Conservation (phyloP, 2,113 vertebrate species). For the Microtus richardsoni region DNA sequence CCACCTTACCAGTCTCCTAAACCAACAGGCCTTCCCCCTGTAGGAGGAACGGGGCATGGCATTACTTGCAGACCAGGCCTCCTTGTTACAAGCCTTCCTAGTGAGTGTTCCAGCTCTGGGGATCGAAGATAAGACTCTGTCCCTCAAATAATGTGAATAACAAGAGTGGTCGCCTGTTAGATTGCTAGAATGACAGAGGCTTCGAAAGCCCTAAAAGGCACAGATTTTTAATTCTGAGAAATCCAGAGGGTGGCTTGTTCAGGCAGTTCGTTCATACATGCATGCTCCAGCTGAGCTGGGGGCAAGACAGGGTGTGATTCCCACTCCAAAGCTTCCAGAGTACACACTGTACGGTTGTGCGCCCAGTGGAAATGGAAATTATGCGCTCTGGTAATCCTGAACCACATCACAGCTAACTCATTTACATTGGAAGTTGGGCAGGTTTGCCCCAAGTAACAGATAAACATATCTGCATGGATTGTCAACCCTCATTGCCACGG, state of each 20-base stretch:
- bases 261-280: not conserved
- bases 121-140: not conserved
- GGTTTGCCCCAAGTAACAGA: conserved; percentile 52
- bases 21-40: not conserved
- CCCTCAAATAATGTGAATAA: conserved; percentile 47
- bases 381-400: not conserved
- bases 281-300: accelerated
- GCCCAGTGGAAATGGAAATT: conserved; percentile 2
- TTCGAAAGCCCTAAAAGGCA: not conserved
- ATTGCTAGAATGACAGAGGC: not conserved
- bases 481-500: not conserved
- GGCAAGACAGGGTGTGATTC: not conserved
- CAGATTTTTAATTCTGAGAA: conserved; percentile 56
- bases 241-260: not conserved
- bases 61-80: not conserved
- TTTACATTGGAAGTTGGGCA: conserved; percentile 33
- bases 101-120: conserved; percentile 15
- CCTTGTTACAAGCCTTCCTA: not conserved
- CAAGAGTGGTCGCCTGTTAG: conserved; percentile 49
- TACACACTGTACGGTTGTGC: accelerated
- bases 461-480: conserved; percentile 22
- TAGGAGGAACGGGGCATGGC: not conserved
- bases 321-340: not conserved
- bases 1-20: not conserved
- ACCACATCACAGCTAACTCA: not conserved